Percentiles rank a stretch among this genome's conserved stretches.
These are phyloP conservation scores for Pheosia gnoma DNA, from an alignment of 2,888 invertebrate genomes.

Conservation along the genomic window DNA sequence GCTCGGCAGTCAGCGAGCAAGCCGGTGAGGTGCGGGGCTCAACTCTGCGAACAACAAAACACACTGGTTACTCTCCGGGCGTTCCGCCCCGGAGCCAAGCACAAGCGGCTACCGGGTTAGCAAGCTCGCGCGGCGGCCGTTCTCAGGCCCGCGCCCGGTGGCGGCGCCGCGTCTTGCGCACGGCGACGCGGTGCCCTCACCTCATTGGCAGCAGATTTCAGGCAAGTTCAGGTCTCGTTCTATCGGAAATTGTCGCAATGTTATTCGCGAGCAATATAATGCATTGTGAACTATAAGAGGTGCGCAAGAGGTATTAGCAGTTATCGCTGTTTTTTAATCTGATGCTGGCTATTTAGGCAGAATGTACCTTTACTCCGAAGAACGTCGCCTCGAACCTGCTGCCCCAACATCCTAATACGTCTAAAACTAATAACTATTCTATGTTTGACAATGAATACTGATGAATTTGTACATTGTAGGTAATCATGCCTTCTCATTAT, in stretches of 20 bases:
- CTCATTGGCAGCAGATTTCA: slow-evolving; percentile 58
- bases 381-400: slow-evolving; percentile 60
- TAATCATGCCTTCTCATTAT: neutral
- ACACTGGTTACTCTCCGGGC: slow-evolving; percentile 82
- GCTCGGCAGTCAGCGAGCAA: slow-evolving; percentile 83
- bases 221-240: slow-evolving; percentile 40
- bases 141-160: slow-evolving; percentile 58
- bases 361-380: slow-evolving; percentile 52
- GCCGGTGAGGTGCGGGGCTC: slow-evolving; percentile 83
- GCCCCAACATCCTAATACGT: slow-evolving; percentile 39
- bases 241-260: slow-evolving; percentile 54
- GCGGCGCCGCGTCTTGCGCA: slow-evolving; percentile 21
- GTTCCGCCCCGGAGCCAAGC: slow-evolving; percentile 79
- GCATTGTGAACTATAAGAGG: slow-evolving; percentile 52
- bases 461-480: slow-evolving; percentile 2
- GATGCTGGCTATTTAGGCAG: slow-evolving; percentile 44
- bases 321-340: slow-evolving; percentile 45
- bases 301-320: slow-evolving; percentile 58
- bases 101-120: slow-evolving; percentile 83
- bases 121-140: slow-evolving; percentile 72
- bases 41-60: slow-evolving; percentile 85
- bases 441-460: slow-evolving; percentile 11
- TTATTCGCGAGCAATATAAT: slow-evolving; percentile 61
- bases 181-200: slow-evolving; percentile 52
- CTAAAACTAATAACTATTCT: slow-evolving; percentile 24